Evolutionary conservation across 2,113 vertebrate species (phyloP), one percentile per base, ranked within the genome.

Genomic region (Sapajus apella): DNA sequence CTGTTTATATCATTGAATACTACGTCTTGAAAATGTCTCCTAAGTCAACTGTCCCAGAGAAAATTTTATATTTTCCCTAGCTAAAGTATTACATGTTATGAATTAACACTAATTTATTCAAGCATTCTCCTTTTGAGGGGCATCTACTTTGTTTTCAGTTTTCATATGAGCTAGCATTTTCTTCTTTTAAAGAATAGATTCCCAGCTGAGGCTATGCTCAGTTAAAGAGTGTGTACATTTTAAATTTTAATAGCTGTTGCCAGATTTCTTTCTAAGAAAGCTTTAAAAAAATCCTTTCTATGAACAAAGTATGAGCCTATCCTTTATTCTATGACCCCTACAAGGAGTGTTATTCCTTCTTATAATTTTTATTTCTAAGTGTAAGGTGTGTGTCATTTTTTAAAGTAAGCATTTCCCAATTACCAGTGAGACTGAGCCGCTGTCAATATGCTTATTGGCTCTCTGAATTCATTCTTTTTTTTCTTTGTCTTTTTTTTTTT

Each of bases 171-270:
- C 20, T 50, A 84, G 43, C 73, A 27, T 64, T 45, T 91, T 82
- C 21, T 84, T 96, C 91, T 91, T 80, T 83, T 56, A 2, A 56
- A 70, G 25, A 79, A 79, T 35, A 94, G 55, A 84, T 94, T 84
- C 37, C 27, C 37, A 80, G 52, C 18, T 80, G 64, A 90, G 27
- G 37, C n/a, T 64, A 80, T 66, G 37, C 83, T 94, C 16, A 86
- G 8, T 76, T 70, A 52, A 77, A 96, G 21, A 7, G 32, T 91
- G 13, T 84, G 21, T 73, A 11, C 43, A 66, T 83, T 93, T 94
- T 79, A 76, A 88, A 73, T 88, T 79, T 73, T 91, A 94, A 94
- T 94, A 91, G n/a, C 55, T 58, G 9, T 75, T 90, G 66, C 37
- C 37, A 50, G 56, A 52, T 86, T 90, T 90, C 52, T 90, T 81